These are phyloP conservation scores for Xestia ashworthii DNA, from an alignment of 2,888 invertebrate species.

Conservation along the genomic window DNA sequence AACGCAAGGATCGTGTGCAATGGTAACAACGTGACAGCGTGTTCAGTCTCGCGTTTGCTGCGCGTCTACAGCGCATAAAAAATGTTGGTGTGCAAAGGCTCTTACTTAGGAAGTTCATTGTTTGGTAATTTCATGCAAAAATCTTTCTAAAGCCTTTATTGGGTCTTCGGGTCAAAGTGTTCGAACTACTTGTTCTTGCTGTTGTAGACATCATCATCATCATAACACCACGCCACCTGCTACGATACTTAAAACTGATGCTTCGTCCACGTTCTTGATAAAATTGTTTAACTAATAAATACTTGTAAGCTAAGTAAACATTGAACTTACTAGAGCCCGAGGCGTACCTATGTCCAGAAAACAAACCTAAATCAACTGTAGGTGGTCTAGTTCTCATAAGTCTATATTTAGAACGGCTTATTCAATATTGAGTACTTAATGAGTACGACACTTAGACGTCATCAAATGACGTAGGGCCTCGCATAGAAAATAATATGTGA, in stretches of 20 bases:
- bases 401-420: conserved; percentile 29
- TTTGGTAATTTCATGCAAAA: neutral
- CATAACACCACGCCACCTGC: neutral
- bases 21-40: too few relatives aligned
- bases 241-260: neutral
- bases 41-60: too few relatives aligned
- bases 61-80: too few relatives aligned
- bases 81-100: too few relatives aligned
- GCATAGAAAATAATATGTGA: conserved; percentile 8
- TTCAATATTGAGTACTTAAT: conserved; percentile 36
- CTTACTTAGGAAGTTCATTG: neutral
- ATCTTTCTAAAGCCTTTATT: too few relatives aligned
- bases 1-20: too few relatives aligned
- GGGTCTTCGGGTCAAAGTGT: too few relatives aligned
- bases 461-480: neutral
- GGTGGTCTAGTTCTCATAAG: conserved; percentile 5
- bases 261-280: neutral
- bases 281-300: neutral
- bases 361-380: neutral
- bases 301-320: neutral
- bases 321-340: neutral
- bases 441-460: conserved; percentile 32
- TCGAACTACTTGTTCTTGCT: too few relatives aligned
- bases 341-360: neutral
- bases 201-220: too few relatives aligned